Evolutionary conservation across 2,113 vertebrate species (phyloP).

Genomic region (Nestor notabilis): DNA sequence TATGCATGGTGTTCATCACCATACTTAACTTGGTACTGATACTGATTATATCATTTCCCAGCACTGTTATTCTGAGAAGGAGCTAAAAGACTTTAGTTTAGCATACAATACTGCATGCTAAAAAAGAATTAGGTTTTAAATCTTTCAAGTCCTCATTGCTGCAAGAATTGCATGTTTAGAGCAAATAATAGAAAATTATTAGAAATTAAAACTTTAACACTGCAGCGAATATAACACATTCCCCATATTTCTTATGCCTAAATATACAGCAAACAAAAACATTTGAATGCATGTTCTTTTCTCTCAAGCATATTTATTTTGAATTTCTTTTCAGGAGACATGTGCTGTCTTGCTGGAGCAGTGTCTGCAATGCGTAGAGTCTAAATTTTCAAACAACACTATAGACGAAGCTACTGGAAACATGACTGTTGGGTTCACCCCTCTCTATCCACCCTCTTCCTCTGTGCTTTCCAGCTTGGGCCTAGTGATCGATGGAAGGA

Average conservation of each 20-base stretch:
- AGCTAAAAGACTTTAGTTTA: constrained; percentile 20
- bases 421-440: constrained; percentile 65
- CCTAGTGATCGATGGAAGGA: constrained; percentile 93
- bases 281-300: background rate
- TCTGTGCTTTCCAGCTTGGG: constrained; percentile 79
- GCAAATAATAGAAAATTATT: background rate
- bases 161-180: background rate
- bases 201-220: background rate
- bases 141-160: background rate
- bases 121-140: constrained; percentile 12
- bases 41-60: constrained; percentile 4
- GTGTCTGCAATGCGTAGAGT: constrained; percentile 85
- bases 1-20: background rate
- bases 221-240: background rate
- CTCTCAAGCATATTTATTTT: constrained; percentile 4
- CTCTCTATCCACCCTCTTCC: constrained; percentile 63
- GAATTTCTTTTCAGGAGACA: constrained; percentile 83
- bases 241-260: background rate
- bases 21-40: constrained; percentile 7
- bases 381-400: constrained; percentile 78
- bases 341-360: constrained; percentile 90
- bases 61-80: background rate
- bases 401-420: constrained; percentile 59
- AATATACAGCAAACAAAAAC: background rate
- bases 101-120: background rate